Evolutionary conservation across 2,797 vertebrate species (phyloP), one percentile per base, ranked within the genome.

Genomic region (Lepus oiostolus): DNA sequence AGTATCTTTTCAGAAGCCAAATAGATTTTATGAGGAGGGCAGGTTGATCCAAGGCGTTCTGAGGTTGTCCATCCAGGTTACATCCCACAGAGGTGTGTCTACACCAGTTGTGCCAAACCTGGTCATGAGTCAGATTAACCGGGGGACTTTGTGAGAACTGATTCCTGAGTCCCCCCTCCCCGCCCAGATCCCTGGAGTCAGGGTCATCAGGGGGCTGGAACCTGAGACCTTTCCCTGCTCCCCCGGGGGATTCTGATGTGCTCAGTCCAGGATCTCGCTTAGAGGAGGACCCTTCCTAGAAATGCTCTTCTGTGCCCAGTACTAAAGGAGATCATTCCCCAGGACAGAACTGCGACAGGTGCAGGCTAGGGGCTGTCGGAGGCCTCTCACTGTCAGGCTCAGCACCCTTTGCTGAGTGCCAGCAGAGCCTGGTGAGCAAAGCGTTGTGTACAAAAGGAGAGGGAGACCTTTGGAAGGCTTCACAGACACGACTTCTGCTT

Each of bases 151-250:
- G 17, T 50, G 47, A 80, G 38, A 21, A 22, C 68, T 85, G 91
- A 38, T 75, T 75, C 14, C 30, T 22, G 8, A 60, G n/a, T 11
- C 0, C 8, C 5, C 19, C 0, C n/a, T 16, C 0, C 11, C 5
- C 14, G 0, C n/a, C 19, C n/a, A 19, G n/a, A 13, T 70, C 17
- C 7, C 8, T 4, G 50, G 62, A 76, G 11, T 54, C 47, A 52
- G 62, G 52, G n/a, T 28, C 21, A 63, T 72, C 67, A 30, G 74
- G 24, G 42, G 35, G 21, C 4, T 62, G 32, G 7, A 42, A 28
- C 24, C 10, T 35, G 32, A 77, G 54, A 14, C 60, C 81, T 22
- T 60, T 19, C 50, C 2, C 4, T 2, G 14, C 8, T 52, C 32
- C 30, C 32, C 38, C 30, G 22, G 32, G 32, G 32, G n/a, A 88